Base-by-base conservation (phyloP, 2,113 vertebrate species). In the Orthochromis malagaraziensis region DNA sequence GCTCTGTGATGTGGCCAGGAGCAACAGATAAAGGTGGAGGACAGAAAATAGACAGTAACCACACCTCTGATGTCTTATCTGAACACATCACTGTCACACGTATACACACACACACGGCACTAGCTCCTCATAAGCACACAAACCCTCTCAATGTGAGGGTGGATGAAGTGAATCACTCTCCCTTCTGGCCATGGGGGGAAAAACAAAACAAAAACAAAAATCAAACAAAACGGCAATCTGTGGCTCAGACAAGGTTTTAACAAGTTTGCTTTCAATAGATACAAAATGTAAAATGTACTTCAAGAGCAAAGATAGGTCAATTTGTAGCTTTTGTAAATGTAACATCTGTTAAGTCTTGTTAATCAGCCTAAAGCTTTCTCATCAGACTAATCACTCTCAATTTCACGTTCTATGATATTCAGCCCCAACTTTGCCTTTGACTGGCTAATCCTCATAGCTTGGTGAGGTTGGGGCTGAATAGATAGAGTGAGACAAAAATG, bases 51-150 rank as follows among this genome's bases (percentile, higher is more conserved):
- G 83, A 90, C 89, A 87, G 86, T 82, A 79, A 87, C 87, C 89
- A 89, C 90, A 92, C 88, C 85, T 94, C 88, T 91, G 90, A 91
- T 90, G 90, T 94, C 90, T 93, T 91, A 92, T 92, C 90, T 84
- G 79, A 91, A 92, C 88, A 94, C 85, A 91, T 92, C 90, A 86
- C 85, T 84, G 87, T 87, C 84, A 88, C 93, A 94, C 63, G 84
- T 91, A 94, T 38, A 91, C 40, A 94, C 83, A 91, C 93, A 38
- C 38, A 9, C 35, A 24, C 8, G 80, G 81, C 90, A 80, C 84
- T 79, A 6, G 77, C 79, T 88, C 45, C 84, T 84, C 63, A 84
- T 73, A 83, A 75, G 68, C 89, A 79, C 85, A 88, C 82, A 85
- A 79, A 83, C 47, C 45, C 83, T 75, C 73, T 85, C 77, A 86